Percentiles rank a stretch among this genome's conserved stretches.
Conservation (phyloP, 2,113 vertebrate genomes). For the Phaethon lepturus region DNA sequence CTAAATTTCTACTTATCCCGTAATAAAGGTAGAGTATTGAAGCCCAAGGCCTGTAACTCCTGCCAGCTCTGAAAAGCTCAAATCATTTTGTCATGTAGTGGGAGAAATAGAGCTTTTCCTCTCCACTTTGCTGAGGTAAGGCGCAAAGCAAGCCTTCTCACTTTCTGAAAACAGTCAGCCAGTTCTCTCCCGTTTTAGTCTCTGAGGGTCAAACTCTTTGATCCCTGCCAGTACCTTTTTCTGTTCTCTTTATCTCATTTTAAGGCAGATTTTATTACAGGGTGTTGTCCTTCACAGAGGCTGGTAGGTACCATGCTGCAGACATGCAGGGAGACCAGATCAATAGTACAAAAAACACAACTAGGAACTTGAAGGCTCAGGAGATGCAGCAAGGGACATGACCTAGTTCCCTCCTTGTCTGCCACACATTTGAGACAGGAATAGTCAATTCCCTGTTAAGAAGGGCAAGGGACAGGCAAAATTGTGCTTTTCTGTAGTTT, state of each 20-base stretch:
- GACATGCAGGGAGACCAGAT: conserved; percentile 2
- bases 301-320: neutral
- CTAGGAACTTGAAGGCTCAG: neutral
- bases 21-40: neutral
- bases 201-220: conserved; percentile 48
- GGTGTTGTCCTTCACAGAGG: neutral
- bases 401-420: conserved; percentile 8
- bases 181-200: neutral
- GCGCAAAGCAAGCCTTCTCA: neutral
- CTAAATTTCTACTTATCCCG: neutral
- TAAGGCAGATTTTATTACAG: conserved; percentile 42
- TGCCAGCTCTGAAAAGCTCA: neutral
- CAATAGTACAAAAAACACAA: neutral
- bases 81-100: neutral
- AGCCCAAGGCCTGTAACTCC: neutral
- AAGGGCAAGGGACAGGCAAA: neutral
- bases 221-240: conserved; percentile 17
- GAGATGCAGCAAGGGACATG: neutral
- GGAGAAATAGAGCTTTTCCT: neutral
- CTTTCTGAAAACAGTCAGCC: neutral
- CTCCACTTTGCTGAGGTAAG: neutral
- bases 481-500: neutral
- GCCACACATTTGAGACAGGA: neutral
- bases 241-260: conserved; percentile 33
- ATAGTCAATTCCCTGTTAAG: neutral